Evolutionary conservation across 2,888 invertebrate genomes (phyloP), one percentile per base, ranked within the genome.

Genomic region (Athalia circularis): DNA sequence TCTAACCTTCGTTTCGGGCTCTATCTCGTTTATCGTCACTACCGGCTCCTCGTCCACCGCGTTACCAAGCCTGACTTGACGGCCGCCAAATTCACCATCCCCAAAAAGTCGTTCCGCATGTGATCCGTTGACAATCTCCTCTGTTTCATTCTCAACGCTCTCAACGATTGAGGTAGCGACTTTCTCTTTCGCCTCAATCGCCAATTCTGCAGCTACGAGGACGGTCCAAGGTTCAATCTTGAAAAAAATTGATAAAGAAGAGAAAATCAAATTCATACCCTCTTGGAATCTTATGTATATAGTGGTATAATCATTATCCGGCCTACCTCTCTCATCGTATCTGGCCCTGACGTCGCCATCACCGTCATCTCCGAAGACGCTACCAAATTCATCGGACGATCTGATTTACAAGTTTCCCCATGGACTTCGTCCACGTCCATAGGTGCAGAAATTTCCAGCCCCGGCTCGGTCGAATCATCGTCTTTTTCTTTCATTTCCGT

Each of bases 1-100:
- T 85, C 88, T 88, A 88, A 88, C 88, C 88, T 88, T 88, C 85
- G 86, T 86, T 80, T 85, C 84, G 78, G 80, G 74, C 59, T 85
- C 82, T 68, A 80, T 79, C 78, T 85, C 83, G 79, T 80, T 82
- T 77, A 84, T 79, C 43, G 80, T 82, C 68, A 85, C 80, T 70
- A 82, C 79, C 45, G 85, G 76, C 79, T 82, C 83, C 52, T 76
- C 80, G 57, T 79, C 82, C 45, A 68, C 80, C 59, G 77, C 68
- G 61, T 80, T 78, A 76, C 78, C 80, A 11, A 68, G 50, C 13
- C 50, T 29, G 48, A 50, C 62, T 61, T 43, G 62, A 13, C 11
- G 11, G 29, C 15, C 72, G 47, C 11, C 9, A 29, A 4, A 52
- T 52, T 3, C 15, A 48, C 43, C 52, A 5, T 75, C 50, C 57